Evolutionary conservation across 2,888 invertebrate genomes (phyloP).

Genomic region (Temnothorax unifasciatus): DNA sequence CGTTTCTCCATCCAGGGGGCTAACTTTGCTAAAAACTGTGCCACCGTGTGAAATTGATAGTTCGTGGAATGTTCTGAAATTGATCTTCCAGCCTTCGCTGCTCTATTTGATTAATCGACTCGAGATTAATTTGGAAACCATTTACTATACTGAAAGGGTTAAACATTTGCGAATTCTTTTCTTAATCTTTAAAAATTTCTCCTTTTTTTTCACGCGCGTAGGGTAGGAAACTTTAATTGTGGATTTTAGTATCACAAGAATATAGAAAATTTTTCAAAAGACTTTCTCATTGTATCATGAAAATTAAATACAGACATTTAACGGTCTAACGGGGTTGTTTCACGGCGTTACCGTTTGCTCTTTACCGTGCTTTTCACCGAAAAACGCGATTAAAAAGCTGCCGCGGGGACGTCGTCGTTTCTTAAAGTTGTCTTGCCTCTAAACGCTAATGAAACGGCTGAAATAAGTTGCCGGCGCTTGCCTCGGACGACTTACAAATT

Average conservation of each 20-base stretch:
- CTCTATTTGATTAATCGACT: slow-evolving; percentile 6
- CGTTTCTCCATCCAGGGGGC: slow-evolving; percentile 16
- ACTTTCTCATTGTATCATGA: background rate
- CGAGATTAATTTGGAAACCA: background rate
- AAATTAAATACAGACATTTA: background rate
- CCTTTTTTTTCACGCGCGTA: background rate
- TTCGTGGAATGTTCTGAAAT: slow-evolving; percentile 34
- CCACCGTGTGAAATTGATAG: slow-evolving; percentile 38
- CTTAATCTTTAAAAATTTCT: background rate
- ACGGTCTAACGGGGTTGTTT: slow-evolving; percentile 28
- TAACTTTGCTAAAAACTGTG: slow-evolving; percentile 43
- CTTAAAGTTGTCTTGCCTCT: slow-evolving; percentile 53
- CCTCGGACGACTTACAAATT: slow-evolving; percentile 57
- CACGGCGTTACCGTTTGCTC: slow-evolving; percentile 18
- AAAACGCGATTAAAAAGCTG: slow-evolving; percentile 50
- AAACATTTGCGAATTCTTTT: background rate
- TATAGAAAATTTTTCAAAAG: background rate
- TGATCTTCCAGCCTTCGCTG: background rate
- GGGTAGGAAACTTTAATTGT: background rate
- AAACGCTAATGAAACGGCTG: slow-evolving; percentile 56
- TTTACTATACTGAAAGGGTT: background rate
- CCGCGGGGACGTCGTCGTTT: slow-evolving; percentile 39
- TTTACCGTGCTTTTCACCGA: slow-evolving; percentile 21
- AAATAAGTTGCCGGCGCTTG: slow-evolving; percentile 54
- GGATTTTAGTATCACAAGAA: background rate